Base-by-base conservation (phyloP, 2,113 vertebrate genomes). In the Gulo gulo region DNA sequence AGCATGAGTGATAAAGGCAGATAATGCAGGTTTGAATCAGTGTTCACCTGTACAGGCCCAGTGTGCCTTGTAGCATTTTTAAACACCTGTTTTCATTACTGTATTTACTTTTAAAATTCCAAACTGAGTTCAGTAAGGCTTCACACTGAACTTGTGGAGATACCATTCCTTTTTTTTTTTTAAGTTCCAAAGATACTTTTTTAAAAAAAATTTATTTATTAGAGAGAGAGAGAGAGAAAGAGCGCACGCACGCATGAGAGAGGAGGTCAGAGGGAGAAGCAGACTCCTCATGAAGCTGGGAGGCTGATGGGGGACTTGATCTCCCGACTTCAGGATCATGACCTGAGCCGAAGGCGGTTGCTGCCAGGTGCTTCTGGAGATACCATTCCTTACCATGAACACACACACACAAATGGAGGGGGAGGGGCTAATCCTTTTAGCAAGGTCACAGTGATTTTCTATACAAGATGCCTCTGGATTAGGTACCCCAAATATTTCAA, bases 21-120 rank as follows among this genome's bases (percentile, higher is more conserved):
- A 93, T 92, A 95, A 79, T 90, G 50, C 97, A 55, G 71, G 97
- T 96, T 98, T 87, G 78, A 74, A 87, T 74, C 69, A 36, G 61
- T 1, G 16, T 59, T 88, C 45, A 67, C 82, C 73, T 61, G 71
- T 96, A 85, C 59, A 94, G 63, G 55, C 96, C 97, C 76, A 79
- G 84, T 93, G 65, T 67, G 42, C 42, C 59, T 91, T 96, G 90
- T 96, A 67, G 94, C 87, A 79, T 92, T 92, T 94, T 52, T 82
- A 96, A 98, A 96, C 76, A 87, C 18, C 29, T 36, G 34, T 73
- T 91, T 71, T 84, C 63, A 71, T 96, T 59, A 89, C 47, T 94
- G 84, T 96, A 26, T 90, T 81, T 96, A 78, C 23, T 83, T 91
- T 79, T 36, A 69, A 81, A 95, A 81, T 91, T 91, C n/a, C 88